Evolutionary conservation across 2,888 invertebrate genomes (phyloP).

Genomic region (Sinodicranocentrus sp.): DNA sequence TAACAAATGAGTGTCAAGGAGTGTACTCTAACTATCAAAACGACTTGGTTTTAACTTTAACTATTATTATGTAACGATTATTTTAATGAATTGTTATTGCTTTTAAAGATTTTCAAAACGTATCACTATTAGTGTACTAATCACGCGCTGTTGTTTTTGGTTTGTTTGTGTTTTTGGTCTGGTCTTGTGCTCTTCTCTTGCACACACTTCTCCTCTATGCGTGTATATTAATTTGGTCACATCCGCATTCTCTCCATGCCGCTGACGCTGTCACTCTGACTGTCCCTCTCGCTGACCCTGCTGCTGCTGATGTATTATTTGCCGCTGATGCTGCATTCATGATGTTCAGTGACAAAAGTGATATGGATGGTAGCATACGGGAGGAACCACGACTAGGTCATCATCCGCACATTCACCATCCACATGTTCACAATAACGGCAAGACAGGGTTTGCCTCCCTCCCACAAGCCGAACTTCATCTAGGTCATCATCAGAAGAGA

Average conservation of each 20-base stretch:
- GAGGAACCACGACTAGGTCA: conserved; percentile 67
- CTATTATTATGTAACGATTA: too few relatives aligned
- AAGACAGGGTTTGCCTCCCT: conserved; percentile 76
- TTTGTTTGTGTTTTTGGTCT: conserved; percentile 68
- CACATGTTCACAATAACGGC: conserved; percentile 73
- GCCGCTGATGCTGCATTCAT: conserved; percentile 26
- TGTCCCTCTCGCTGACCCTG: conserved; percentile 23
- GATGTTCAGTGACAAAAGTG: conserved; percentile 75
- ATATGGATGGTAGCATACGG: conserved; percentile 76
- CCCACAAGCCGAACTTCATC: conserved; percentile 74
- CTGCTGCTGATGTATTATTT: conserved; percentile 6
- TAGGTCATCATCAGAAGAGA: conserved; percentile 72
- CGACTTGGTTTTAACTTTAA: too few relatives aligned
- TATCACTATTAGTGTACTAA: conserved; percentile 37
- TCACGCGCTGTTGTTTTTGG: conserved; percentile 64
- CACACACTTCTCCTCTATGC: conserved; percentile 58
- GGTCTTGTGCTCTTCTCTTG: conserved; percentile 64
- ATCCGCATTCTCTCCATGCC: conserved; percentile 11
- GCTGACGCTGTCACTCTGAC: conserved; percentile 42
- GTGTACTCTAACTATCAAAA: too few relatives aligned
- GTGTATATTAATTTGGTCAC: conserved; percentile 46
- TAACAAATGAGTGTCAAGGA: too few relatives aligned
- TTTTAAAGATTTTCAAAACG: neutral
- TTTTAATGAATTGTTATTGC: too few relatives aligned
- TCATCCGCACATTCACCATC: conserved; percentile 67